Percentiles rank a stretch among this genome's conserved stretches.
phyloP scores from a whole-genome alignment of 2,888 invertebrate species.

The Drosophila cracens region DNA sequence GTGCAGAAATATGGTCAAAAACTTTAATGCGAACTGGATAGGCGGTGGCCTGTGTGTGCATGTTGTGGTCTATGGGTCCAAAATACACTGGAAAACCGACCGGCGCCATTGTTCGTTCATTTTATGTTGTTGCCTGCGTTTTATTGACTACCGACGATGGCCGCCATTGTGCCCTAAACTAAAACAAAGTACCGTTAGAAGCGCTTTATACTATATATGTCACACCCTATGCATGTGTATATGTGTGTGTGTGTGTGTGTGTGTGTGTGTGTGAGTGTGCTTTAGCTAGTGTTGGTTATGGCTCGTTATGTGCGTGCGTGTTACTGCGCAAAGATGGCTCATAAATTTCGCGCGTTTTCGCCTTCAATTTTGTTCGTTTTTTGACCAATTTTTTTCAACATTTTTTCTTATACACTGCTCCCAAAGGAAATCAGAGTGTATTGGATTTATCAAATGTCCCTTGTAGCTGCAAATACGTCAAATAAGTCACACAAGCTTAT shows the following conservation, averaged over 20 bases:
- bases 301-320: constrained; percentile 77
- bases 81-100: constrained; percentile 20
- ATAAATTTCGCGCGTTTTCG: constrained; percentile 78
- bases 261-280: constrained; percentile 26
- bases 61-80: constrained; percentile 5
- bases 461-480: not conserved
- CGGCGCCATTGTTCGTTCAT: constrained; percentile 70
- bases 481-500: not conserved
- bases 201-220: constrained; percentile 45
- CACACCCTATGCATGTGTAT: not conserved
- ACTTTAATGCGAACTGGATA: constrained; percentile 49
- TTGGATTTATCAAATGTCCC: not conserved
- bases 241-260: not conserved
- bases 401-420: constrained; percentile 1
- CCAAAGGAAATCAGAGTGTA: not conserved
- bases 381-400: constrained; percentile 35
- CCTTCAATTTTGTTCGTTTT: constrained; percentile 53
- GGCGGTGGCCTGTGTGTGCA: not conserved
- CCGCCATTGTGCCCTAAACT: constrained; percentile 75
- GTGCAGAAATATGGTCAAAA: constrained; percentile 66
- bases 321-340: constrained; percentile 77
- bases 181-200: constrained; percentile 77
- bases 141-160: constrained; percentile 71
- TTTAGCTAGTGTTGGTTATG: constrained; percentile 65
- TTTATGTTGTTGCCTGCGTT: constrained; percentile 79